Conservation (phyloP, 2,797 vertebrate species). For the Oreonectes daqikongensis region DNA sequence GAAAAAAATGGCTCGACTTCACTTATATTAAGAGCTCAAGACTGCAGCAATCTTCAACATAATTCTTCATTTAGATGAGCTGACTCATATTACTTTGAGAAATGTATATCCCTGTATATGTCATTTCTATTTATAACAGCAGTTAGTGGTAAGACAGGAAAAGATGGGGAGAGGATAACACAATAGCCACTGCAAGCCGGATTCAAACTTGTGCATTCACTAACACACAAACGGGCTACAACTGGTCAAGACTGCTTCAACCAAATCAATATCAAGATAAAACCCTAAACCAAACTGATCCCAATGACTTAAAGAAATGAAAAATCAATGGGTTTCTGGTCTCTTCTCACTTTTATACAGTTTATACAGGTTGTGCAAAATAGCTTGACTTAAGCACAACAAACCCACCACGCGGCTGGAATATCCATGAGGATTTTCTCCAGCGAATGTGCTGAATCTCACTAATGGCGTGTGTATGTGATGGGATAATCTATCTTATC, state of each 20-base stretch:
- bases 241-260: neutral
- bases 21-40: neutral
- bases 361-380: slow-evolving; percentile 16
- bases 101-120: neutral
- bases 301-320: neutral
- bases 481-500: slow-evolving; percentile 56
- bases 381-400: slow-evolving; percentile 18
- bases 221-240: too few relatives aligned
- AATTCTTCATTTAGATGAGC: neutral
- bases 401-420: slow-evolving; percentile 19
- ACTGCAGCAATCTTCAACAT: neutral
- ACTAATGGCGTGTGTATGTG: slow-evolving; percentile 43
- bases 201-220: neutral
- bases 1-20: neutral
- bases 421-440: slow-evolving; percentile 52
- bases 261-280: neutral
- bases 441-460: slow-evolving; percentile 49
- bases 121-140: neutral
- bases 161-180: neutral
- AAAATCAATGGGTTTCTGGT: neutral
- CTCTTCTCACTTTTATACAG: neutral
- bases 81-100: neutral
- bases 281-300: neutral
- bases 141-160: neutral
- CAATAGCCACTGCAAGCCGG: neutral